Evolutionary conservation across 2,113 vertebrate species (phyloP).

Genomic region (Eulacestoma nigropectus): DNA sequence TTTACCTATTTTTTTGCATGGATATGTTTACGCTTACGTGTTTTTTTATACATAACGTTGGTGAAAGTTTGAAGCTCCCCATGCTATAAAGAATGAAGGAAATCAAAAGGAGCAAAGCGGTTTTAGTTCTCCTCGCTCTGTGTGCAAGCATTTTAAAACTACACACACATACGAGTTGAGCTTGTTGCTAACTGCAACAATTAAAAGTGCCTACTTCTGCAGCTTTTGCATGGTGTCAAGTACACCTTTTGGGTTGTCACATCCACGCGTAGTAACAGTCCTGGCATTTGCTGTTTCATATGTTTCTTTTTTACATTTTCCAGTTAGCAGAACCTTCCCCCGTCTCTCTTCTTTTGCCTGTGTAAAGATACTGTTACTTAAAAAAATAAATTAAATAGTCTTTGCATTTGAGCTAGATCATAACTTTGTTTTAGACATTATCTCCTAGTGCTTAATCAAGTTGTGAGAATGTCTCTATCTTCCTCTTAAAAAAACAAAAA

Average conservation of each 20-base stretch:
- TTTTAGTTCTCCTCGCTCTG: not conserved
- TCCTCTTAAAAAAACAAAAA: not conserved
- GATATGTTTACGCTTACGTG: not conserved
- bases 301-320: not conserved
- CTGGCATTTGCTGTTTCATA: not conserved
- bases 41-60: not conserved
- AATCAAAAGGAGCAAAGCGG: not conserved
- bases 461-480: not conserved
- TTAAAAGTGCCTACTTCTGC: not conserved
- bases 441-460: slow-evolving; percentile 30
- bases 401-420: not conserved
- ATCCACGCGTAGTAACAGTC: not conserved
- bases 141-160: not conserved
- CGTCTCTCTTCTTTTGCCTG: not conserved
- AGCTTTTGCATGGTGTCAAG: not conserved
- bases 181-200: not conserved
- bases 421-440: not conserved
- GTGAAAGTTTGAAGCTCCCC: not conserved
- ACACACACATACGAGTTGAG: not conserved
- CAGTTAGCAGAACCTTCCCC: not conserved
- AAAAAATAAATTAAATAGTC: not conserved
- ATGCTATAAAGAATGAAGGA: not conserved
- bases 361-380: not conserved
- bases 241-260: not conserved
- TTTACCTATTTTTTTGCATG: not conserved